Evolutionary conservation across 2,888 invertebrate genomes (phyloP).

Genomic region (Sarcophaga rosellei): DNA sequence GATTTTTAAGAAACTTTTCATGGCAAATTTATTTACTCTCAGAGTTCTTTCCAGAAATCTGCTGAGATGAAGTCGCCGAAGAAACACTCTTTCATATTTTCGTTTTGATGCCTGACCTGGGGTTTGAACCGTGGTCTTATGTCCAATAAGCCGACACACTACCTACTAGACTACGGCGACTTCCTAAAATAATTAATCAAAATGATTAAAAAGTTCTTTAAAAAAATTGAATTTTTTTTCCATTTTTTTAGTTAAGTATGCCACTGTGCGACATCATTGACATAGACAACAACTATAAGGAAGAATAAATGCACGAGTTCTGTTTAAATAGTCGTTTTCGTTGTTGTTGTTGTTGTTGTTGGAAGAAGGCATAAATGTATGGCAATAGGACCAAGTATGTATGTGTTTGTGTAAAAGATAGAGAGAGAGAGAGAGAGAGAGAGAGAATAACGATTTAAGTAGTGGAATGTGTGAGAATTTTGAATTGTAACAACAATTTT

Average conservation of each 20-base stretch:
- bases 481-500: constrained; percentile 38
- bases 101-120: no score
- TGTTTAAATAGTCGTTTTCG: constrained; percentile 7
- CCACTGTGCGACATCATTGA: background rate
- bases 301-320: constrained; percentile 7
- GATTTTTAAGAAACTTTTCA: no score
- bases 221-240: background rate
- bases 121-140: no score
- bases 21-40: no score
- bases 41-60: no score
- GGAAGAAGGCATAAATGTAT: constrained; percentile 26
- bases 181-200: background rate
- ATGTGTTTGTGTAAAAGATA: background rate
- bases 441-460: background rate
- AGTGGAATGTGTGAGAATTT: background rate
- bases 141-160: no score
- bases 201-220: background rate
- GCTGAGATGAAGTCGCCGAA: no score
- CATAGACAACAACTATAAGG: constrained; percentile 3
- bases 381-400: constrained; percentile 41
- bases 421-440: background rate
- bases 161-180: no score
- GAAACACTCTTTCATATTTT: no score
- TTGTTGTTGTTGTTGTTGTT: constrained; percentile 2
- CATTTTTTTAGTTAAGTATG: background rate